Evolutionary conservation across 2,113 vertebrate species (phyloP).

Genomic region (Pygoscelis antarcticus): DNA sequence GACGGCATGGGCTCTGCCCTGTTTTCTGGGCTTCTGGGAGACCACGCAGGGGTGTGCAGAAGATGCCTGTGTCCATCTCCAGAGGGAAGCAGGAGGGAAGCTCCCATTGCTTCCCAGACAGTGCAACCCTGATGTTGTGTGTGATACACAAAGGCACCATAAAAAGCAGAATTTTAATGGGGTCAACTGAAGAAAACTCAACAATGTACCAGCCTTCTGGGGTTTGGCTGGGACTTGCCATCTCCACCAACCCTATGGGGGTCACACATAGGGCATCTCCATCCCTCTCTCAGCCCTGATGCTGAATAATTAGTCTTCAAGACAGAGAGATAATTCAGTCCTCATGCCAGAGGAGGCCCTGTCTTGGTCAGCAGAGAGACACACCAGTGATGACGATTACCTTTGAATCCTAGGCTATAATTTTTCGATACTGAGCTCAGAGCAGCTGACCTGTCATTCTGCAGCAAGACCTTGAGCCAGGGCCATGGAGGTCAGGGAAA

Average conservation of each 20-base stretch:
- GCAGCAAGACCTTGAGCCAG: background rate
- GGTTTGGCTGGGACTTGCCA: background rate
- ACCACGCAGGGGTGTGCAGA: background rate
- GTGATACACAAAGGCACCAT: background rate
- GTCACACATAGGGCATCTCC: background rate
- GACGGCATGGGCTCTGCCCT: background rate
- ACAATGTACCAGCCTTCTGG: background rate
- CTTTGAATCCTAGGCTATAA: background rate
- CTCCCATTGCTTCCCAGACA: background rate
- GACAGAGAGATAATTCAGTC: background rate
- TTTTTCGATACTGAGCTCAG: background rate
- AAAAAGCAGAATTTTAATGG: background rate
- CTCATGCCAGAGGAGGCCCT: background rate
- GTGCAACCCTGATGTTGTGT: background rate
- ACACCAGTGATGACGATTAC: background rate
- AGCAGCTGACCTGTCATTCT: background rate
- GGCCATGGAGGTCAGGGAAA: background rate
- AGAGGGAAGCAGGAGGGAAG: background rate
- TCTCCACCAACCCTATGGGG: background rate
- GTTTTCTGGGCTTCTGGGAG: background rate
- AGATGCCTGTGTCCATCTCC: background rate
- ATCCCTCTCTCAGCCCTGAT: background rate
- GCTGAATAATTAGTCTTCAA: background rate
- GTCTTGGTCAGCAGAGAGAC: background rate
- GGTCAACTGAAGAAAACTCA: background rate